Conservation (phyloP, 2,797 vertebrate species). For the Phaenicophaeus curvirostris region DNA sequence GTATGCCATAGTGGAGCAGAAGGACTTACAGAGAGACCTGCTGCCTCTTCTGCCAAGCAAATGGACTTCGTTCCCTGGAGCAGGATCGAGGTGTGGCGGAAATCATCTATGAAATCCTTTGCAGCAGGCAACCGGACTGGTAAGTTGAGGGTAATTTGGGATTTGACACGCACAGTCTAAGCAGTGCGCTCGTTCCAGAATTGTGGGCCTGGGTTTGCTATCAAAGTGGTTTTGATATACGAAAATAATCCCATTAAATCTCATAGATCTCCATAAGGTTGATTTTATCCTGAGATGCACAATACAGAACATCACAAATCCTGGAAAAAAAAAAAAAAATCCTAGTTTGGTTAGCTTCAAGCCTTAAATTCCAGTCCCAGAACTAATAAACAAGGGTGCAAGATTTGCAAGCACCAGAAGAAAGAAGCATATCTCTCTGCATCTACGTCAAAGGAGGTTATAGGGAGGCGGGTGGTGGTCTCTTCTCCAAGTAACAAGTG, state of each 20-base stretch:
- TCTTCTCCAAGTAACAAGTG: no score
- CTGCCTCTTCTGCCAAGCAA: not conserved
- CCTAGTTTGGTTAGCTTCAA: not conserved
- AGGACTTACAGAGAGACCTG: not conserved
- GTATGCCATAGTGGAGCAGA: not conserved
- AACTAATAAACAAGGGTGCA: not conserved
- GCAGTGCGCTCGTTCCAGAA: not conserved
- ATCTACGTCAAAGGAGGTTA: no score
- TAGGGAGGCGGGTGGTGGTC: no score
- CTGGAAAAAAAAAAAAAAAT: not conserved
- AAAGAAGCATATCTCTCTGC: not conserved
- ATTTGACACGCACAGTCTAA: not conserved
- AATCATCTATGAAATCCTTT: not conserved
- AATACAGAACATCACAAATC: not conserved
- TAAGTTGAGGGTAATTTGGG: not conserved
- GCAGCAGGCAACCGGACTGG: not conserved
- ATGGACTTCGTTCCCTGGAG: not conserved
- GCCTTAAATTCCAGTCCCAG: not conserved
- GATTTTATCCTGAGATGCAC: not conserved
- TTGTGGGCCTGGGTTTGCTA: not conserved
- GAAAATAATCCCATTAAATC: not conserved
- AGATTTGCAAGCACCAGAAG: not conserved
- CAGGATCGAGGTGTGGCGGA: not conserved
- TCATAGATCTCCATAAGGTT: fast-evolving
- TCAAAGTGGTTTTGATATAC: not conserved